phyloP scores from a whole-genome alignment of 2,888 invertebrate genomes.

The Carcina quercana region DNA sequence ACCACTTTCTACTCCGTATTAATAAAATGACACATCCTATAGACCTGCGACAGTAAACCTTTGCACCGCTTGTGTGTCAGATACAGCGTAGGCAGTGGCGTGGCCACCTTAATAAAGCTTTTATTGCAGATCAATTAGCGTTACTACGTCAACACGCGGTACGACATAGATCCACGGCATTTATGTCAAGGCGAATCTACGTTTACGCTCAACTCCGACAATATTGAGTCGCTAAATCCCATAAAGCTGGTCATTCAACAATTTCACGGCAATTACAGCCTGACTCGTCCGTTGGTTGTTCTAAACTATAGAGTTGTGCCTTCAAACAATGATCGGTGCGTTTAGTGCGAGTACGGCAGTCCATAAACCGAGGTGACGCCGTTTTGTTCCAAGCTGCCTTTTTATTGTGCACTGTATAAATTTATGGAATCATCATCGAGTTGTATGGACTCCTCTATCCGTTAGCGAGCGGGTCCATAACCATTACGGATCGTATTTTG shows the following conservation, averaged over 20 bases:
- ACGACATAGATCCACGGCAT: constrained; percentile 22
- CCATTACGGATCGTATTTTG: constrained; percentile 65
- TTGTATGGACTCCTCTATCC: constrained; percentile 67
- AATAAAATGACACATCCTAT: too few relatives aligned
- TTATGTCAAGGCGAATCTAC: constrained; percentile 50
- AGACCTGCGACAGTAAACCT: too few relatives aligned
- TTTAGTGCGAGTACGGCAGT: constrained; percentile 38
- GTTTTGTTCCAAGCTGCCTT: constrained; percentile 61
- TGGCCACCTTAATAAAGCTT: constrained; percentile 42
- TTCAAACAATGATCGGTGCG: constrained; percentile 44
- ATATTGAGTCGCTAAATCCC: constrained; percentile 36
- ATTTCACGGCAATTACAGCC: constrained; percentile 51
- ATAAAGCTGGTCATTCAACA: constrained; percentile 41
- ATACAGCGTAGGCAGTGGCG: constrained; percentile 22
- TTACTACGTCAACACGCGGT: constrained; percentile 29
- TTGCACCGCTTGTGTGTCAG: too few relatives aligned
- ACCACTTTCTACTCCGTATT: too few relatives aligned
- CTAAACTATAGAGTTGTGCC: constrained; percentile 28
- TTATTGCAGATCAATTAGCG: constrained; percentile 56
- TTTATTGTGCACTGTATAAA: constrained; percentile 71
- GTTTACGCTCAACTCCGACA: constrained; percentile 25
- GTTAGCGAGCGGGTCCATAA: constrained; percentile 60
- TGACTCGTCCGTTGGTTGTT: constrained; percentile 27
- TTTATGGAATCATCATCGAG: constrained; percentile 73
- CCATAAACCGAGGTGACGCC: constrained; percentile 62